Base-by-base conservation (phyloP, 2,888 invertebrate genomes). In the Autographa gamma region DNA sequence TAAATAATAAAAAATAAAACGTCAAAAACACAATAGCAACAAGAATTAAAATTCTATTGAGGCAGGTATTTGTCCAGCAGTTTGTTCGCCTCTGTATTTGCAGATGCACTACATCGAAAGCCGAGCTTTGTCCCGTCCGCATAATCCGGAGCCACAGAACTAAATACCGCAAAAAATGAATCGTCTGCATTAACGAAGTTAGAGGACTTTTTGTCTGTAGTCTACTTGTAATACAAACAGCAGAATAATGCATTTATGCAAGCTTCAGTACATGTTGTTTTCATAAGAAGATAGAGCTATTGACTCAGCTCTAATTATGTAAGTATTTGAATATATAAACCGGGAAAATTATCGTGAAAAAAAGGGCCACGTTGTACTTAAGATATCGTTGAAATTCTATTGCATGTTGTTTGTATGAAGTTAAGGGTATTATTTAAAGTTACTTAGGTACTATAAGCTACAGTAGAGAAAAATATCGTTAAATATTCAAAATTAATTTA, bases 171-270 rank as follows among this genome's bases (percentile, higher is more conserved):
- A 75, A 75, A 52, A 66, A 56, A 60, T 14, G 9, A 62, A 56
- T 62, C 65, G 25, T 65, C 60, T 38, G 43, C 38, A 60, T 18
- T 60, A 68, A 75, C 48, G 60, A 68, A 65, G n/a, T 68, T 67
- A 71, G 18, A 60, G 59, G 32, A 32, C 32, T 52, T 11, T 38
- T 38, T 7, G 19, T 54, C 16, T 11, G 56, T 25, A 52, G 2
- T 62, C 43, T 25, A 25, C 25, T 71, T 48, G 8, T 43, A 41
- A 58, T 11, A 38, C 14, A 25, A 62, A 67, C 43, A 66, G 18
- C 14, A 2, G n/a, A 62, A 60, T 13, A 56, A 2, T 60, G 31
- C 48, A 32, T 41, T 19, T 19, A 16, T 34, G 68, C 19, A 41
- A 63, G 4, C 54, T 34, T 2, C 0, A 54, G 54, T 2, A 18